Evolutionary conservation across 2,888 invertebrate species (phyloP).

Genomic region (Drosophila pullipes): DNA sequence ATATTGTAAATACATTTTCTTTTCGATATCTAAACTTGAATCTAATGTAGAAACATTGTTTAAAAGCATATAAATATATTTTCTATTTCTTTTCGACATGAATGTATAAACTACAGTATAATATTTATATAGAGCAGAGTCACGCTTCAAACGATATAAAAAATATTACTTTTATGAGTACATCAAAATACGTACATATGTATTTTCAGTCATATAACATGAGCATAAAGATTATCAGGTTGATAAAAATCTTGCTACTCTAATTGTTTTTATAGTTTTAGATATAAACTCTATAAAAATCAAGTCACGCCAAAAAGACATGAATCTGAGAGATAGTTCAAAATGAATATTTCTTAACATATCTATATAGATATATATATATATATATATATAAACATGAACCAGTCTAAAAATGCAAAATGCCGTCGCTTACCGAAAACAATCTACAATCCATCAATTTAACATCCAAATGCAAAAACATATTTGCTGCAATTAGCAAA

Average conservation of each 20-base stretch:
- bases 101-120: too few relatives aligned
- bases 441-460: not conserved
- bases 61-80: not conserved
- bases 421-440: constrained; percentile 3
- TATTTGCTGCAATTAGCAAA: constrained; percentile 5
- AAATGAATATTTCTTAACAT: not conserved
- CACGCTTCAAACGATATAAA: not conserved
- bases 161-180: constrained; percentile 4
- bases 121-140: not conserved
- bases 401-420: not conserved
- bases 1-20: not conserved
- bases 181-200: not conserved
- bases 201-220: not conserved
- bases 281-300: constrained; percentile 12
- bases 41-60: not conserved
- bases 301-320: constrained; percentile 20
- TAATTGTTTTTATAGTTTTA: constrained; percentile 22
- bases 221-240: constrained; percentile 19
- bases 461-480: not conserved
- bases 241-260: constrained; percentile 34
- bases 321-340: not conserved
- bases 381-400: not conserved
- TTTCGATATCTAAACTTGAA: not conserved
- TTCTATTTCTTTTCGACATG: not conserved
- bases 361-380: not conserved